Base-by-base conservation (phyloP, 2,888 invertebrate species). In the Lingula anatina region DNA sequence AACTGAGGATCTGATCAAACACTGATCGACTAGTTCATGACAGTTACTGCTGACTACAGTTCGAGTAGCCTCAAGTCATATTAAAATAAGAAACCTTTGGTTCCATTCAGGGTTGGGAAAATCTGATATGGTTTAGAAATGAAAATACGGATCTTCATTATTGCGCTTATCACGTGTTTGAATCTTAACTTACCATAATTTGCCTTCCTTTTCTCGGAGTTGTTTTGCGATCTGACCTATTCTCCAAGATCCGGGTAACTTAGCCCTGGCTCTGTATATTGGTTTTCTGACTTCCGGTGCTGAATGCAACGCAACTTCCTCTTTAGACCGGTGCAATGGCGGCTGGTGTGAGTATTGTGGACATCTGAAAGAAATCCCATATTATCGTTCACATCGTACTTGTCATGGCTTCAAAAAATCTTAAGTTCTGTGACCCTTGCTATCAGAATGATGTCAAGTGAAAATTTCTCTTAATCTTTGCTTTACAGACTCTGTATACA, bases 401-500 rank as follows among this genome's bases (percentile, higher is more conserved):
- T n/a, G 26, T 41, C 25, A 21, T 31, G 20, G 24, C 36, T 21
- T 28, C 35, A 5, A 2, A n/a, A 31, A 39, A 3, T 27, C 12
- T 21, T 45, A 18, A 24, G 12, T 15, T 20, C 20, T 38, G 20
- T 23, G 9, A 25, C 20, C 25, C 7, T 15, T 7, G 24, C 7
- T 9, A 43, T 43, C 43, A 5, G 23, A 24, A 12, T 24, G 9
- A 23, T 5, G 9, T 15, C 9, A 24, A 5, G 20, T 43, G 25
- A 9, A 23, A 43, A 15, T 23, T 12, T 9, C 7, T 15, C 9
- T 20, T 7, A n/a, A 18, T 18, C 20, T 39, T 39, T 9, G 39
- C 18, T 20, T 18, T 18, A 18, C 84, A 94, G 93, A 95, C 92
- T 80, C 85, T 99, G 76, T 97, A 94, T 84, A 95, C 96, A 78